Conservation (phyloP, 2,888 invertebrate species). For the Noctua janthe region DNA sequence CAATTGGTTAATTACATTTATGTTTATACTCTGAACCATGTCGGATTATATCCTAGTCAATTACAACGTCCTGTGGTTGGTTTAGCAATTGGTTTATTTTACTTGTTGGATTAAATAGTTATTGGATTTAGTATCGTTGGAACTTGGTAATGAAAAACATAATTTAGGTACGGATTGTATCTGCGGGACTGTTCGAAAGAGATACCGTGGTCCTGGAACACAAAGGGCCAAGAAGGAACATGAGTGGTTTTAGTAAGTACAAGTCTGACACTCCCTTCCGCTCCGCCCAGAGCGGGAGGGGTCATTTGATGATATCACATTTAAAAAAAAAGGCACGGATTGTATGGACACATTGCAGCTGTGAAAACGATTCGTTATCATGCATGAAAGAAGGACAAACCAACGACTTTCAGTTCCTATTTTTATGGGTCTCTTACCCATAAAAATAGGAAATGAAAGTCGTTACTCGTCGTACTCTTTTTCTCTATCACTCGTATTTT, state of each 20-base stretch:
- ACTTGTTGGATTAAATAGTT: constrained; percentile 13
- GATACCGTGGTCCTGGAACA: no score
- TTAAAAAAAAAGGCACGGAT: background rate
- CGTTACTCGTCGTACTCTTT: background rate
- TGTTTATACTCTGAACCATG: constrained; percentile 32
- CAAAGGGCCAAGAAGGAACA: no score
- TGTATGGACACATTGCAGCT: background rate
- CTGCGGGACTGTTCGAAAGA: no score
- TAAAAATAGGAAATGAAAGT: no score
- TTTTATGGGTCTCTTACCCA: no score
- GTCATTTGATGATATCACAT: no score
- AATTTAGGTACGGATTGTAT: background rate
- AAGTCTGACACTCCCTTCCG: no score
- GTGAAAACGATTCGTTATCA: background rate
- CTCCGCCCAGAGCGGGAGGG: no score
- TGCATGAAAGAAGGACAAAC: no score
- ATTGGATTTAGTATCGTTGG: background rate
- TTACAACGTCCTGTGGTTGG: constrained; percentile 50
- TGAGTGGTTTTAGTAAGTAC: no score
- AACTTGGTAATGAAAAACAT: background rate
- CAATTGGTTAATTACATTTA: constrained; percentile 52
- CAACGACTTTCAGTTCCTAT: no score
- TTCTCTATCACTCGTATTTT: background rate
- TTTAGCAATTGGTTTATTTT: constrained; percentile 38
- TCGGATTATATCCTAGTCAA: constrained; percentile 46